phyloP scores from a whole-genome alignment of 2,888 invertebrate genomes.

The Meta bourneti region DNA sequence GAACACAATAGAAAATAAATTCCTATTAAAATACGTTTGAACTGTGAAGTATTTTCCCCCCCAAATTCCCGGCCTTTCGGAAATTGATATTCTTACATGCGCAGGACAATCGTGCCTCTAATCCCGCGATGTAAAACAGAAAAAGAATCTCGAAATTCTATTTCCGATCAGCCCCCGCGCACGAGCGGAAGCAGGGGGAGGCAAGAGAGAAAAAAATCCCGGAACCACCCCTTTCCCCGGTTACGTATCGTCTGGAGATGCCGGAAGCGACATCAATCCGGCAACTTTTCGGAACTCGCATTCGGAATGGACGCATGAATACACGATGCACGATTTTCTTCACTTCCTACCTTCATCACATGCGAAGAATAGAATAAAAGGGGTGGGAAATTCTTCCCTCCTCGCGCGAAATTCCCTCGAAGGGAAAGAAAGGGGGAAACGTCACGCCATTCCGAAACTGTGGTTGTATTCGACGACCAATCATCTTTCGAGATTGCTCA shows the following conservation, averaged over 20 bases:
- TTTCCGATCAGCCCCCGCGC: slow-evolving; percentile 23
- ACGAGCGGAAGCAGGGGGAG: slow-evolving; percentile 19
- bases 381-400: background rate
- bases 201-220: slow-evolving; percentile 7
- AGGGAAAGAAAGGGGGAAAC: background rate
- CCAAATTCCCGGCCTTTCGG: background rate
- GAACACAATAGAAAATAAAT: too few relatives aligned
- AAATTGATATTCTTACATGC: background rate
- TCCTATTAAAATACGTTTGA: too few relatives aligned
- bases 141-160: slow-evolving; percentile 18
- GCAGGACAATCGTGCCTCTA: background rate
- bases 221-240: slow-evolving; percentile 10
- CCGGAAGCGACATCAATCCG: slow-evolving; percentile 33
- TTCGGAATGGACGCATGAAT: background rate
- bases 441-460: background rate
- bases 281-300: background rate
- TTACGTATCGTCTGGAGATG: slow-evolving; percentile 20
- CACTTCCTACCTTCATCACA: background rate
- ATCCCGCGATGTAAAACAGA: background rate
- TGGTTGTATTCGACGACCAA: background rate
- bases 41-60: too few relatives aligned
- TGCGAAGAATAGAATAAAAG: background rate
- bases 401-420: background rate
- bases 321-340: background rate
- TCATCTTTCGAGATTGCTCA: background rate